Base-by-base conservation (phyloP, 64 coral and sea anemone genomes). In the Actinia equina region DNA sequence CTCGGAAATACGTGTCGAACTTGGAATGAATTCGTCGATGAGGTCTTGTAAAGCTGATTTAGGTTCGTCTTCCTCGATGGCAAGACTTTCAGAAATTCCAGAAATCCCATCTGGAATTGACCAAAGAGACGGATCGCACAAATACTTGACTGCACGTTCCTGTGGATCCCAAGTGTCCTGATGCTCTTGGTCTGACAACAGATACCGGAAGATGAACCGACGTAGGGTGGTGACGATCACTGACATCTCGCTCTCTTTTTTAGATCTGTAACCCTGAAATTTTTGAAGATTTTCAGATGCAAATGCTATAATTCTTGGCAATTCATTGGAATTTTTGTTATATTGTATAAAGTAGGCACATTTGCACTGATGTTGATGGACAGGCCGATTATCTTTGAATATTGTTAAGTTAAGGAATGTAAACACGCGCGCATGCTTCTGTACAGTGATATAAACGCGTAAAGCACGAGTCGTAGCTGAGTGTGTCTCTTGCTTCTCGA, bases 171-270 rank as follows among this genome's bases (percentile, higher is more conserved):
- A 65, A 64, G 57, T 55, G 74, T 27, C 42, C 0, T 82, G 77
- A 45, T 80, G 78, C 13, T 87, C 89, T 7, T 89, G 62, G 11
- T 95, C 90, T 12, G 89, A 86, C 43, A 89, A 85, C 43, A 96
- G 63, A 78, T 96, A 96, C 1, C 94, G 94, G 77, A 93, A 96
- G 65, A 96, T 87, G 84, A 96, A 96, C 6, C 94, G 94, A 22
- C 91, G 87, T 23, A 96, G 69, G 5, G 94, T 88, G 52, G 77
- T 93, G 6, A 92, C 63, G 4, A 93, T 78, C 17, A 87, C 56
- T 12, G 37, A 27, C 70, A 86, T 84, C 22, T 23, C 62, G n/a
- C 10, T 65, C 22, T 65, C 62, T 65, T 23, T 65, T 5, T 23
- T 65, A 3, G 62, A 65, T 65, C 62, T 5, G 62, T 7, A 65